A percentile compares a stretch with the other conserved stretches of the same genome.
Conservation (phyloP, 2,113 vertebrate genomes). For the Delphinus delphis region DNA sequence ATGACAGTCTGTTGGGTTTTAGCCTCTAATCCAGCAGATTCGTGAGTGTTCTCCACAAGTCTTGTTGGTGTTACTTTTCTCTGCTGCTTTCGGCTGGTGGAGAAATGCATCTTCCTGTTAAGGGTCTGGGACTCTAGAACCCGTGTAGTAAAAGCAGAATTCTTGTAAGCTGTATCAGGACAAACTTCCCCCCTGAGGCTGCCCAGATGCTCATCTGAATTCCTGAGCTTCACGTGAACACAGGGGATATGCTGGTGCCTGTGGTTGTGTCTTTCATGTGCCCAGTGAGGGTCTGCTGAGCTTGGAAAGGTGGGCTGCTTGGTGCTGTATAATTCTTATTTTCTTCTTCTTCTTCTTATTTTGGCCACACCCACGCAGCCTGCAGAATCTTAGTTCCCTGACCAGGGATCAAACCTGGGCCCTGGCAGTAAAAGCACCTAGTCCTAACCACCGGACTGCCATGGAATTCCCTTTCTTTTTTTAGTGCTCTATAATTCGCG, state of each 20-base stretch:
- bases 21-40: background rate
- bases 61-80: background rate
- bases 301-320: background rate
- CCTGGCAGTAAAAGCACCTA: background rate
- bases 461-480: background rate
- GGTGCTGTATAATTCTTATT: no score
- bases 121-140: background rate
- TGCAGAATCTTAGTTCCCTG: background rate
- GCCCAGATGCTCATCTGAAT: background rate
- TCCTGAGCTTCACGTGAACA: background rate
- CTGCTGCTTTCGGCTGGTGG: background rate
- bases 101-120: background rate
- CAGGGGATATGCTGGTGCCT: background rate
- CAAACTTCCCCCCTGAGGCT: background rate
- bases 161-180: background rate
- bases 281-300: background rate
- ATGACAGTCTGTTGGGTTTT: background rate
- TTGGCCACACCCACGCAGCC: background rate
- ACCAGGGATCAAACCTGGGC: background rate
- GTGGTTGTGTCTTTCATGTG: background rate
- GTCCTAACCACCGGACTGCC: background rate
- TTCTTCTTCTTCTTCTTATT: background rate
- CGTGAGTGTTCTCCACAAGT: background rate
- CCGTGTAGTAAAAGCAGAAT: background rate
- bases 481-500: background rate